Conservation (phyloP, 53 echinoderm and acorn worm species). For the Paracentrotus lividus region DNA sequence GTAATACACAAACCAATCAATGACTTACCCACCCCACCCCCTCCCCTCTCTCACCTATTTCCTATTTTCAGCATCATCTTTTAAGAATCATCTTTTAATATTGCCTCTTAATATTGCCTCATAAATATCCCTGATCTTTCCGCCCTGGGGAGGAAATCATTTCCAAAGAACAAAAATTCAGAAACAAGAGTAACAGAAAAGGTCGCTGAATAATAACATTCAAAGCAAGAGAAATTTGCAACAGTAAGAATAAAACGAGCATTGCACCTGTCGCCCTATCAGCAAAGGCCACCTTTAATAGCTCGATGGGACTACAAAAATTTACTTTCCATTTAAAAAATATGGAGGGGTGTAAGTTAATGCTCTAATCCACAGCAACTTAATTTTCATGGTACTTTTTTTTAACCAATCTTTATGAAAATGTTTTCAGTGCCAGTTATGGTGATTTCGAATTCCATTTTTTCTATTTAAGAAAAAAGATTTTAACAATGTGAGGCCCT, state of each 20-base stretch:
- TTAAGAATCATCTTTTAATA: neutral
- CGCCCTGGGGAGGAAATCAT: neutral
- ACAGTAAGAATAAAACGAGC: neutral
- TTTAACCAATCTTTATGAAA: neutral
- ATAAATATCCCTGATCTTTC: neutral
- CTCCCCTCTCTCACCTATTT: neutral
- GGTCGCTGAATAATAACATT: neutral
- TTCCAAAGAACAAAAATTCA: neutral
- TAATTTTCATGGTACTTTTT: neutral
- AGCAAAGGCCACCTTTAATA: neutral
- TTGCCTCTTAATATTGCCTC: neutral
- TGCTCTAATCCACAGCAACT: no score
- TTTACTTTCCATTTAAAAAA: neutral
- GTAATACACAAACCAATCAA: conserved; percentile 5
- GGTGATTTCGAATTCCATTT: no score
- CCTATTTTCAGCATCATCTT: neutral
- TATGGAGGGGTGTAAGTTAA: no score
- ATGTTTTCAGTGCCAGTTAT: neutral
- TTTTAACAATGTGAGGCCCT: neutral
- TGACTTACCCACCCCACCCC: neutral
- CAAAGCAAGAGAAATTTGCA: neutral
- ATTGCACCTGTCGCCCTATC: neutral
- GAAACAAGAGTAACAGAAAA: neutral
- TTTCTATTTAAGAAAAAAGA: neutral
- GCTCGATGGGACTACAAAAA: conserved; percentile 12